Evolutionary conservation across 2,113 vertebrate genomes (phyloP).

Genomic region (Rhinolophus ferrumequinum): DNA sequence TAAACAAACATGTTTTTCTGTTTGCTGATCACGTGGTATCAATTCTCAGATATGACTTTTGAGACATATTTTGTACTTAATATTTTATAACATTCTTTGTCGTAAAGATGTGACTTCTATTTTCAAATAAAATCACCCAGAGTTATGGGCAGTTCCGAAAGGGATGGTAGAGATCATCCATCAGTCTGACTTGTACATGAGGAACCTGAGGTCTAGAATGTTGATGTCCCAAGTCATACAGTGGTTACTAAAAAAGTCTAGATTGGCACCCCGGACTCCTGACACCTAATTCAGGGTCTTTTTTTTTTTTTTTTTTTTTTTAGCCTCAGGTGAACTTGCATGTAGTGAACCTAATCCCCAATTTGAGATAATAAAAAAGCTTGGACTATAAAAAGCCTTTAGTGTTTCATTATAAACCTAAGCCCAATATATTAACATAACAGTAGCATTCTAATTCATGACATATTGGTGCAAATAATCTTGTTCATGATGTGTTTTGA

Average conservation of each 20-base stretch:
- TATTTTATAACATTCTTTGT: conserved; percentile 25
- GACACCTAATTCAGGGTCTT: not conserved
- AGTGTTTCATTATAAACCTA: not conserved
- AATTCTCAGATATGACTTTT: conserved; percentile 16
- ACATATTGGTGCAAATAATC: not conserved
- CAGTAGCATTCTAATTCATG: not conserved
- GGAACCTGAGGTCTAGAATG: not conserved
- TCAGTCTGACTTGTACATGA: not conserved
- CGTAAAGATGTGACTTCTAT: not conserved
- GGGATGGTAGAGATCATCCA: not conserved
- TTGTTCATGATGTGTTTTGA: not conserved
- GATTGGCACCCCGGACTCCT: too few species aligned
- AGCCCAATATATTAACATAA: not conserved
- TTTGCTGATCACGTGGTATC: not conserved
- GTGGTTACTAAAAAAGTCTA: not conserved
- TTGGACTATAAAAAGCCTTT: not conserved
- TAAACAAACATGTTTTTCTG: not conserved
- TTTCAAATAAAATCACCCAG: conserved; percentile 32
- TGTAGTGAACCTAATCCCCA: not conserved
- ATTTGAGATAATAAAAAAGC: not conserved
- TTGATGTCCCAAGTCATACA: not conserved
- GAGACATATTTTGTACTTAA: not conserved
- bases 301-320: not conserved
- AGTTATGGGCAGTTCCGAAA: not conserved
- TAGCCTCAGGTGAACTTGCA: not conserved